A percentile compares a stretch with the other conserved stretches of the same genome.
Evolutionary conservation across 2,888 invertebrate species (phyloP).

Genomic region (Parelbella ahira): DNA sequence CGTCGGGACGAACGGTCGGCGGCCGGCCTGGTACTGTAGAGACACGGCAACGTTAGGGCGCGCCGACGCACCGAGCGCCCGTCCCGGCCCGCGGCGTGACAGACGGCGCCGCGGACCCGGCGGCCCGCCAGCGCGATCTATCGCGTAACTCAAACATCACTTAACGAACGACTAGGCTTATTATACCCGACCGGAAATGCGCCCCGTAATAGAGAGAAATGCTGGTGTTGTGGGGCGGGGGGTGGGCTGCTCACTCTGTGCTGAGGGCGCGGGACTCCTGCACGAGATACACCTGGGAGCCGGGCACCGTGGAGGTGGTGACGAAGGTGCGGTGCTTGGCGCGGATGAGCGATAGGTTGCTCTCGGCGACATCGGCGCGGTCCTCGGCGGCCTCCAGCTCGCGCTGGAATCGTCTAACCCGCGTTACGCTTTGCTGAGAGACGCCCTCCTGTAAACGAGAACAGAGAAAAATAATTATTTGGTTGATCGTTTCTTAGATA

Average conservation of each 20-base stretch:
- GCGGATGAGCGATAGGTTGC: slow-evolving; percentile 95
- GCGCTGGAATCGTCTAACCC: slow-evolving; percentile 98
- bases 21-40: slow-evolving; percentile 56
- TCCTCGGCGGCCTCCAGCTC: slow-evolving; percentile 98
- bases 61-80: slow-evolving; percentile 64
- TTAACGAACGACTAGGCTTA: slow-evolving; percentile 75
- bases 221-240: slow-evolving; percentile 60
- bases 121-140: slow-evolving; percentile 44
- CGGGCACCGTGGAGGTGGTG: slow-evolving; percentile 95
- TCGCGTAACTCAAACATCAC: slow-evolving; percentile 50
- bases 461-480: no score
- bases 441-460: slow-evolving; percentile 87
- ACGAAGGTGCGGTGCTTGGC: slow-evolving; percentile 99
- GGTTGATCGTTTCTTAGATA: no score
- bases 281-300: slow-evolving; percentile 94
- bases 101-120: slow-evolving; percentile 41
- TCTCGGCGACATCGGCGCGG: slow-evolving; percentile 96
- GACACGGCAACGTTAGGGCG: slow-evolving; percentile 73
- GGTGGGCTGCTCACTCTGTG: slow-evolving; percentile 58
- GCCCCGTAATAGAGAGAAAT: slow-evolving; percentile 70
- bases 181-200: slow-evolving; percentile 75
- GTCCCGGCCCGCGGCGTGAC: slow-evolving; percentile 51
- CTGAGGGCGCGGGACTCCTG: slow-evolving; percentile 88
- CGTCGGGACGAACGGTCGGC: slow-evolving; percentile 68
- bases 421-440: slow-evolving; percentile 94